Percentiles rank a stretch among this genome's conserved stretches.
Conservation (phyloP, 2,113 vertebrate genomes). For the Archocentrus centrarchus region DNA sequence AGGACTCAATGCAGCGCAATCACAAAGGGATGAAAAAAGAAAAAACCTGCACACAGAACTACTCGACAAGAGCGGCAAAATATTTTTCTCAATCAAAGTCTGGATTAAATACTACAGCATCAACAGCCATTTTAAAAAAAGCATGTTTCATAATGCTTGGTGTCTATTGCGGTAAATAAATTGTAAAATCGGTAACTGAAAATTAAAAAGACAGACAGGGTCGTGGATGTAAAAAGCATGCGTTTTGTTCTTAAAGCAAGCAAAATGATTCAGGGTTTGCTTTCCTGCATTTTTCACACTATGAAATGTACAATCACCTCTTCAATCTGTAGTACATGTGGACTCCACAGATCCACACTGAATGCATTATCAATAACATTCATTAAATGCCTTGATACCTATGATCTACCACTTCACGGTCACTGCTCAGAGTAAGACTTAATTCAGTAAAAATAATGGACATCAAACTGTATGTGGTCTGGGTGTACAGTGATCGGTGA, state of each 20-base stretch:
- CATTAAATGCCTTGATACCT: constrained; percentile 64
- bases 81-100: constrained; percentile 56
- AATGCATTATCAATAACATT: constrained; percentile 65
- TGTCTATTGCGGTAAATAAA: constrained; percentile 62
- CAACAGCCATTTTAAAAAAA: constrained; percentile 59
- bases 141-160: constrained; percentile 47
- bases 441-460: constrained; percentile 53
- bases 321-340: constrained; percentile 46
- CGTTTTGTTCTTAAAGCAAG: constrained; percentile 66
- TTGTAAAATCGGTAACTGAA: constrained; percentile 44
- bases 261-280: constrained; percentile 30
- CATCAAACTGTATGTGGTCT: constrained; percentile 51
- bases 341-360: constrained; percentile 52
- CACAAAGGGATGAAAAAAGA: constrained; percentile 53
- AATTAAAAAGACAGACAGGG: constrained; percentile 48
- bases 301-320: constrained; percentile 56
- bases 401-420: constrained; percentile 66
- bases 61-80: constrained; percentile 67
- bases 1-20: constrained; percentile 75
- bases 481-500: constrained; percentile 43
- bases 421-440: constrained; percentile 68
- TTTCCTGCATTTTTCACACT: constrained; percentile 39
- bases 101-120: constrained; percentile 73
- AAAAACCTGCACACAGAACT: constrained; percentile 70
- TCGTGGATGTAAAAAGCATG: constrained; percentile 69